phyloP scores from a whole-genome alignment of 1,140 invertebrate species.

The Drosophila carrolli region DNA sequence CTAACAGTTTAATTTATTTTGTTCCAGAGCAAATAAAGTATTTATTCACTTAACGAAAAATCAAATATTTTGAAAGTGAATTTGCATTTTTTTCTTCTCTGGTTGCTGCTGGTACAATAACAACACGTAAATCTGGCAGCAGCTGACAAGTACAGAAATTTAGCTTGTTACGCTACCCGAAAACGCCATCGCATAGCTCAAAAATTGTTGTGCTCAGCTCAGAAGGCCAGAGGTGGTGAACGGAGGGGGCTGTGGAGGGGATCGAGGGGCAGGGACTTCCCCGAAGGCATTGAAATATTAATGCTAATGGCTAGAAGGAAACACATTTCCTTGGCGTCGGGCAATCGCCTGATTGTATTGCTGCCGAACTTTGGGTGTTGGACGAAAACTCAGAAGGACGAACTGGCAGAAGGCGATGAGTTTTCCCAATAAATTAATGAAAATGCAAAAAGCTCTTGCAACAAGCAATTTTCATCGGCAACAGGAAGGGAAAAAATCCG shows the following conservation, averaged over 20 bases:
- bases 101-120: slow-evolving; percentile 56
- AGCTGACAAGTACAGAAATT: slow-evolving; percentile 66
- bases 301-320: slow-evolving; percentile 74
- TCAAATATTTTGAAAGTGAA: slow-evolving; percentile 3
- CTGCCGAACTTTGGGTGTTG: slow-evolving; percentile 42
- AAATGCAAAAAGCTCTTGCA: slow-evolving; percentile 52
- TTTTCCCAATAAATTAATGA: slow-evolving; percentile 72
- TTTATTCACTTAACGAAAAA: too few species aligned
- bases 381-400: slow-evolving; percentile 26
- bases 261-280: slow-evolving; percentile 5
- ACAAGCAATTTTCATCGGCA: slow-evolving; percentile 42
- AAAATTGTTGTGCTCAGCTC: slow-evolving; percentile 47
- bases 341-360: slow-evolving; percentile 71
- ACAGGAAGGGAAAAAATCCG: slow-evolving; percentile 8
- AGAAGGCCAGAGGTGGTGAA: background rate
- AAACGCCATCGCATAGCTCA: slow-evolving; percentile 57
- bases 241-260: background rate
- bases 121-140: slow-evolving; percentile 78
- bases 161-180: slow-evolving; percentile 47
- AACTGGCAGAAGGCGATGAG: slow-evolving; percentile 44
- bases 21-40: background rate
- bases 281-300: slow-evolving; percentile 74
- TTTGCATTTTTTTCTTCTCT: slow-evolving; percentile 29
- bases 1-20: too few species aligned
- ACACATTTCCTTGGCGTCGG: slow-evolving; percentile 62